Evolutionary conservation across 2,113 vertebrate species (phyloP).

Genomic region (Vanacampus margaritifer): DNA sequence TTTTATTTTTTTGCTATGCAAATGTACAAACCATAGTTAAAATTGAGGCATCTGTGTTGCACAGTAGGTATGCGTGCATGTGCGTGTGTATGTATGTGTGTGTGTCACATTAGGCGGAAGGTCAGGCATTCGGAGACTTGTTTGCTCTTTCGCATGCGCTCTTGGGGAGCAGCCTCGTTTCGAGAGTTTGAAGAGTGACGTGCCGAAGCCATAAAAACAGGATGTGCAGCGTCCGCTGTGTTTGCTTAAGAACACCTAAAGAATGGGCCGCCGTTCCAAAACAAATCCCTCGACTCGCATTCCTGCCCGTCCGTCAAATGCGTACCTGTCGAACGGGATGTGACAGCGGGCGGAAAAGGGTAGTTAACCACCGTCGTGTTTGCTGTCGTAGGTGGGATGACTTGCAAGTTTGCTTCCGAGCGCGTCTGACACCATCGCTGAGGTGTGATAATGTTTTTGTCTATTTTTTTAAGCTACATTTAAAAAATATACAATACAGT

Average conservation of each 20-base stretch:
- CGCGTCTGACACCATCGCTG: background rate
- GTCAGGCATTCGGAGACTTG: slow-evolving; percentile 60
- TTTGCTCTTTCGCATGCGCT: slow-evolving; percentile 62
- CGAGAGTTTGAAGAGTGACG: slow-evolving; percentile 73
- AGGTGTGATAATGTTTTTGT: background rate
- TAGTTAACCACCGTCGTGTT: slow-evolving; percentile 20
- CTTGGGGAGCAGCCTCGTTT: slow-evolving; percentile 49
- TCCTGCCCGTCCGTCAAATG: slow-evolving; percentile 65
- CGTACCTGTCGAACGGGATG: slow-evolving; percentile 51
- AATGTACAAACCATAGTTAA: background rate
- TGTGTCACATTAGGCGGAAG: slow-evolving; percentile 57
- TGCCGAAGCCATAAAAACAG: slow-evolving; percentile 70
- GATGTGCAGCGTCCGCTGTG: slow-evolving; percentile 51
- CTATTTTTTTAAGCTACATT: no score
- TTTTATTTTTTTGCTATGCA: background rate
- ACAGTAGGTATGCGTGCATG: slow-evolving; percentile 20
- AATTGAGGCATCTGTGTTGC: slow-evolving; percentile 11
- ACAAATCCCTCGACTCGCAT: slow-evolving; percentile 59
- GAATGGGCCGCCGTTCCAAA: slow-evolving; percentile 56
- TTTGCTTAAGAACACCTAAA: slow-evolving; percentile 66
- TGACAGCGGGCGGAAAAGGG: slow-evolving; percentile 41
- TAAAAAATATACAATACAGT: no score
- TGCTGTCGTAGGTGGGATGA: slow-evolving; percentile 12
- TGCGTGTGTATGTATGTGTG: slow-evolving; percentile 29
- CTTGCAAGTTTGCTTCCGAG: slow-evolving; percentile 27